phyloP scores from a whole-genome alignment of 92 coral and sea anemone genomes.

The Paragorgia papillata region DNA sequence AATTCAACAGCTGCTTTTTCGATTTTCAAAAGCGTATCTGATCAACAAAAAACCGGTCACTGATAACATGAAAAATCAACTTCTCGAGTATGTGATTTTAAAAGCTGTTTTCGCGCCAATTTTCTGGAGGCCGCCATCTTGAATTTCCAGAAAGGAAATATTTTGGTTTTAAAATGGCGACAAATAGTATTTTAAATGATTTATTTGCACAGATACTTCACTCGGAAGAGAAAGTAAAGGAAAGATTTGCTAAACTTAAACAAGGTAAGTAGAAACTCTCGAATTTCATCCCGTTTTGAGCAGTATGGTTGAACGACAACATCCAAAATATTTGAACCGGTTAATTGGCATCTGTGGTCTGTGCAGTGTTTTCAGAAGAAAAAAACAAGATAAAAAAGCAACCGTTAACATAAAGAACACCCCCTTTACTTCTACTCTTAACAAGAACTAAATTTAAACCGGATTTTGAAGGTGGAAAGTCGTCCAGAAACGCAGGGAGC shows the following conservation, averaged over 20 bases:
- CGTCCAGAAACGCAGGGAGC: no score
- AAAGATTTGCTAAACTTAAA: conserved; percentile 77
- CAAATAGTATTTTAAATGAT: conserved; percentile 70
- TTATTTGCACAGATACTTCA: conserved; percentile 88
- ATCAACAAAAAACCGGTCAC: no score
- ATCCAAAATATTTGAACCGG: neutral
- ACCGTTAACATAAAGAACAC: neutral
- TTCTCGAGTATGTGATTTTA: no score
- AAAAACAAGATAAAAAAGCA: no score
- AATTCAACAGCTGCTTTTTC: no score
- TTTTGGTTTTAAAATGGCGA: conserved; percentile 31
- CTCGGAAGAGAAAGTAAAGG: conserved; percentile 88
- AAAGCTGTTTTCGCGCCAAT: conserved; percentile 11
- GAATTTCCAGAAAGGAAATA: conserved; percentile 2
- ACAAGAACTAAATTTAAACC: no score
- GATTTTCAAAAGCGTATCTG: no score
- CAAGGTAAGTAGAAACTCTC: conserved; percentile 53
- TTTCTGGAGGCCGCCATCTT: no score
- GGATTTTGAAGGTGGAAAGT: no score
- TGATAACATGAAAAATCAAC: no score
- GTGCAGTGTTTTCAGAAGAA: no score
- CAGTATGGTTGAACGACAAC: neutral
- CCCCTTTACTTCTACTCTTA: neutral
- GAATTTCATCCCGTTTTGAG: neutral
- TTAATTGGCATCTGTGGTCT: no score